Evolutionary conservation across 2,888 invertebrate genomes (phyloP).

Genomic region (Agrotis segetum): DNA sequence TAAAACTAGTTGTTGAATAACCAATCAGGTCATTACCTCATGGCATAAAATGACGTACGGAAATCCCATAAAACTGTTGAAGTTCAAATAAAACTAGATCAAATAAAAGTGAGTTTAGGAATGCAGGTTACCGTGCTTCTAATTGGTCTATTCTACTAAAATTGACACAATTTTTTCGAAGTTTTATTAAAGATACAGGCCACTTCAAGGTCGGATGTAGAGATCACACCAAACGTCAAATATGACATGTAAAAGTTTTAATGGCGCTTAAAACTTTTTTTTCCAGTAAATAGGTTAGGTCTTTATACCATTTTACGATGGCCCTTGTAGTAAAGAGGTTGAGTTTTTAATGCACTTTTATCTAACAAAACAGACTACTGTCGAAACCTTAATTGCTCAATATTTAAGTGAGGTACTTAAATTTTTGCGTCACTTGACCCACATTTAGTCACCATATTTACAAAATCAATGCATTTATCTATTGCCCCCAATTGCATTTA

Average conservation of each 20-base stretch:
- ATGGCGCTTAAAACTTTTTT: not conserved
- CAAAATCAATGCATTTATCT: conserved; percentile 71
- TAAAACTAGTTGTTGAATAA: not conserved
- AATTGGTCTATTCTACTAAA: not conserved
- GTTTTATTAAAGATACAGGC: conserved; percentile 11
- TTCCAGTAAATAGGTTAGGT: too few species aligned
- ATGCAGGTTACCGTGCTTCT: conserved; percentile 2
- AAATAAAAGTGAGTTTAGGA: conserved; percentile 30
- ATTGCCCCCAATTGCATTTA: conserved; percentile 80
- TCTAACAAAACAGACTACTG: not conserved
- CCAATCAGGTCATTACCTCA: not conserved
- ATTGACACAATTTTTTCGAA: conserved; percentile 3
- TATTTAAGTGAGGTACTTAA: conserved; percentile 8
- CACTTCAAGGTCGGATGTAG: conserved; percentile 32
- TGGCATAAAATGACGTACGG: not conserved
- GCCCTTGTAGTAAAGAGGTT: too few species aligned
- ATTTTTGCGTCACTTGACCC: conserved; percentile 53
- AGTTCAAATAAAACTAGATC: conserved; percentile 10
- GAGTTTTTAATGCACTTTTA: not conserved
- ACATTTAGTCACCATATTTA: conserved; percentile 61
- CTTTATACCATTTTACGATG: too few species aligned
- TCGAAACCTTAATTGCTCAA: not conserved
- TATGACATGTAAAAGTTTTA: not conserved
- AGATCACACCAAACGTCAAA: not conserved
- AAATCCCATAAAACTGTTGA: not conserved